Evolutionary conservation across 2,113 vertebrate species (phyloP).

Genomic region (Morone chrysops): DNA sequence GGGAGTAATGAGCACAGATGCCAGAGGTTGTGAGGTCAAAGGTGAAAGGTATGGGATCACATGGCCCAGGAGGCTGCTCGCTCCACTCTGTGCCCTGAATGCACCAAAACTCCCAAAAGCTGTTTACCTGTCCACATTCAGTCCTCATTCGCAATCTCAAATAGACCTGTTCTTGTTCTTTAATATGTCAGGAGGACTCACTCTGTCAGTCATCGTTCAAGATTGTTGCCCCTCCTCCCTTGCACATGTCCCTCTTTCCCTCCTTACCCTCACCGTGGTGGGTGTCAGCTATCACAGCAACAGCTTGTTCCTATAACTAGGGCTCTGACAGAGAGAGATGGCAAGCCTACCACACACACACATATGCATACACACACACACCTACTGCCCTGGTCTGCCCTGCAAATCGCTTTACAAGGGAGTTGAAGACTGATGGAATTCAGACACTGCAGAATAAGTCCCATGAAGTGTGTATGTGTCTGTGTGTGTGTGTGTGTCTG

Average conservation of each 20-base stretch:
- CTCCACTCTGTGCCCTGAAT: constrained; percentile 63
- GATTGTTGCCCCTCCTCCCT: constrained; percentile 42
- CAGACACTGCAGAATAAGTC: constrained; percentile 67
- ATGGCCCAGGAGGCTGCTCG: constrained; percentile 76
- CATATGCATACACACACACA: constrained; percentile 46
- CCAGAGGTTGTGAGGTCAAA: constrained; percentile 85
- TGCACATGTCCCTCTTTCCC: constrained; percentile 38
- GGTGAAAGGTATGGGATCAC: constrained; percentile 84
- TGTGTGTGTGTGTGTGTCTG: constrained; percentile 1
- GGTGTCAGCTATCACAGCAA: constrained; percentile 88
- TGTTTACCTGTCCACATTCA: constrained; percentile 34
- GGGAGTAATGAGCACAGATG: constrained; percentile 89
- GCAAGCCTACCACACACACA: constrained; percentile 73
- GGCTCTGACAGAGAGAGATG: constrained; percentile 82
- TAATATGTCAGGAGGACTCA: constrained; percentile 29
- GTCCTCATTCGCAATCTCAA: constrained; percentile 15
- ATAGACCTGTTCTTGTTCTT: constrained; percentile 34
- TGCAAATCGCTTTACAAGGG: constrained; percentile 80
- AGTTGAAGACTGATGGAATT: constrained; percentile 85
- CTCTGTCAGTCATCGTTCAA: constrained; percentile 41
- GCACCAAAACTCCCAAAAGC: constrained; percentile 38
- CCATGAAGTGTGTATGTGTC: constrained; percentile 5
- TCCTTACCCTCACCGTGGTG: constrained; percentile 69
- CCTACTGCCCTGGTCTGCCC: constrained; percentile 60
- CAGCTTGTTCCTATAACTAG: constrained; percentile 88